phyloP scores from a whole-genome alignment of 2,797 vertebrate genomes.

The Pitangus sulphuratus region DNA sequence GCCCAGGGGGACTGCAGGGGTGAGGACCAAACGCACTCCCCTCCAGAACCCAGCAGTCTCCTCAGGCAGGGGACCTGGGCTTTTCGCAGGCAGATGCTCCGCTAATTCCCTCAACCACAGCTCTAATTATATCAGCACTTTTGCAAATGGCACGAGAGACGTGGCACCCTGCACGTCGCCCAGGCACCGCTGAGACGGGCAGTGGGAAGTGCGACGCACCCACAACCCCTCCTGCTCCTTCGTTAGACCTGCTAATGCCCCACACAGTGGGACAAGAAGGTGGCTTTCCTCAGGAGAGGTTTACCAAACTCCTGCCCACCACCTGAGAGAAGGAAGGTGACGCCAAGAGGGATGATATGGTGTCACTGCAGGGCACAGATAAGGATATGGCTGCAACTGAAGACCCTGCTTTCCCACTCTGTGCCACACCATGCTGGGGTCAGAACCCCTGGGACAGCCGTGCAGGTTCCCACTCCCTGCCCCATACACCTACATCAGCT shows the following conservation, averaged over 20 bases:
- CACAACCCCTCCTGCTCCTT: accelerated
- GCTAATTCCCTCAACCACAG: slow-evolving; percentile 31
- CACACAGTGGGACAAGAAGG: accelerated
- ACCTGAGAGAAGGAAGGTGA: background rate
- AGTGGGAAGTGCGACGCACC: background rate
- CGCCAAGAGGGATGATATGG: accelerated
- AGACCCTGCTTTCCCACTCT: background rate
- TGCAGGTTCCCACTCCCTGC: background rate
- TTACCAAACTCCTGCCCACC: background rate
- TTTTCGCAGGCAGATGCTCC: slow-evolving; percentile 6
- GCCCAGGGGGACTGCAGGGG: accelerated
- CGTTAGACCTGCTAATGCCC: accelerated
- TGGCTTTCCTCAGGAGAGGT: accelerated
- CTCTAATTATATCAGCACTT: slow-evolving; percentile 56
- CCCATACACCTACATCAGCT: accelerated
- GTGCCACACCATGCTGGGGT: accelerated
- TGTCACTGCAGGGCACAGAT: background rate
- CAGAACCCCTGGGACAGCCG: background rate
- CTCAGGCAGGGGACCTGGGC: slow-evolving; percentile 5
- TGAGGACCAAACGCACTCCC: background rate
- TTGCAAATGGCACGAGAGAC: slow-evolving; percentile 1
- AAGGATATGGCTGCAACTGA: accelerated
- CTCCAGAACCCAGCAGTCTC: background rate
- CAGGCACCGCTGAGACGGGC: background rate
- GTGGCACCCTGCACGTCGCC: slow-evolving; percentile 41